A percentile compares a stretch with the other conserved stretches of the same genome.
phyloP scores from a whole-genome alignment of 2,888 invertebrate species.

The Ochropleura plecta region DNA sequence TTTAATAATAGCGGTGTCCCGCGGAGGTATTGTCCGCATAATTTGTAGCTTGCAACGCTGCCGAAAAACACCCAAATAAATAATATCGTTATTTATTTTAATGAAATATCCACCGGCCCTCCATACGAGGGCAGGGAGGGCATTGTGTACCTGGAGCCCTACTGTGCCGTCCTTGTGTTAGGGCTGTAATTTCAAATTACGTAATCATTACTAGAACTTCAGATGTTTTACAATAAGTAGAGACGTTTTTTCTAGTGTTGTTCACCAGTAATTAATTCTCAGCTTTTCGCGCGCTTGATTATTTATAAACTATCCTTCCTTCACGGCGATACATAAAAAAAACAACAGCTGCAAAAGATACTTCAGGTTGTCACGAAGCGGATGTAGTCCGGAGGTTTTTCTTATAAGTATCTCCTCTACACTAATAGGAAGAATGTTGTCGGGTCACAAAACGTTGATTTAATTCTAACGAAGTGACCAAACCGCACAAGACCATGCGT shows the following conservation, averaged over 20 bases:
- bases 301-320: constrained; percentile 4
- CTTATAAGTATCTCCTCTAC: constrained; percentile 45
- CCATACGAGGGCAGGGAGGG: constrained; percentile 65
- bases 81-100: constrained; percentile 88
- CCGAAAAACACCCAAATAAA: constrained; percentile 86
- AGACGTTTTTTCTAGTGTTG: neutral
- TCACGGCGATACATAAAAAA: constrained; percentile 12
- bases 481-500: constrained; percentile 63
- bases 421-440: constrained; percentile 59
- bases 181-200: constrained; percentile 63
- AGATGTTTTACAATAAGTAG: constrained; percentile 19
- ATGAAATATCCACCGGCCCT: constrained; percentile 80
- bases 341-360: neutral
- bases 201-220: constrained; percentile 43
- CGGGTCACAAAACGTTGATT: constrained; percentile 48
- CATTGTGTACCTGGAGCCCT: constrained; percentile 69
- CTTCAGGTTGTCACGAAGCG: constrained; percentile 36
- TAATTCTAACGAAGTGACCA: constrained; percentile 57
- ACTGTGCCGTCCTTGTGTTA: constrained; percentile 69
- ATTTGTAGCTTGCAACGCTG: constrained; percentile 89
- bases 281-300: constrained; percentile 11
- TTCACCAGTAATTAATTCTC: neutral
- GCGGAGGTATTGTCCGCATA: constrained; percentile 87
- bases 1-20: constrained; percentile 85
- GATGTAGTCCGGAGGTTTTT: constrained; percentile 48